Base-by-base conservation (phyloP, 2,888 invertebrate genomes). In the Ormyrus nitidulus region DNA sequence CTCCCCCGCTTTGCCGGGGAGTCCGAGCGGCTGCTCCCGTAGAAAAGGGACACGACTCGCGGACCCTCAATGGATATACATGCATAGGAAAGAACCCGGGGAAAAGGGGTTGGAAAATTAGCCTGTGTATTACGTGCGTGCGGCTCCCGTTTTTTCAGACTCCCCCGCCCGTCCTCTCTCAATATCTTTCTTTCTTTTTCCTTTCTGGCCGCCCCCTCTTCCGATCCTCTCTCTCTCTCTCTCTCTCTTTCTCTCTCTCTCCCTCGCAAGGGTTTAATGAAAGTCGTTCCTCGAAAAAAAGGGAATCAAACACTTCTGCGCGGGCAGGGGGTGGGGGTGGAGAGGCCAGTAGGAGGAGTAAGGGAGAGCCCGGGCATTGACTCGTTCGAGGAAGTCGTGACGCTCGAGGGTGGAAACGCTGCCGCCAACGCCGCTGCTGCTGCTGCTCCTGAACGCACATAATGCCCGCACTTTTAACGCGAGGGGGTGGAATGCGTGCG, bases 101-200 rank as follows among this genome's bases (percentile, higher is more conserved):
- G 51, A 58, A 66, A 65, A 59, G 44, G 65, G 56, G 65, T 71
- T 65, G 77, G 59, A 66, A 77, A 78, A 78, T 78, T 78, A 78
- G 66, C 77, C 71, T 77, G 54, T 51, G 70, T 70, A 71, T 71
- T 59, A 62, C 34, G 34, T 34, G 34, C 34, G 34, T 34, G 58
- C 61, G 53, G 56, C 53, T 49, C 13, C n/a, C 56, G 59, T 64
- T 70, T 13, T 69, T 76, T 61, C 58, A 49, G 34, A 19, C 19
- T 19, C 11, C n/a, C 49, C 58, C 65, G n/a, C 56, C 11, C 19
- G 8, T 66, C 58, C 61, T 46, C 48, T 62, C n/a, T 53, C 34
- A 34, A 34, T 34, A 34, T 34, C 7, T 53, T 44, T 44, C 48
- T 34, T n/a, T 65, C 56, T 65, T 34, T 68, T 34, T 44, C 59